Percentiles rank a stretch among this genome's conserved stretches.
Evolutionary conservation across 2,113 vertebrate species (phyloP).

Genomic region (Chlorodrepanis virens): DNA sequence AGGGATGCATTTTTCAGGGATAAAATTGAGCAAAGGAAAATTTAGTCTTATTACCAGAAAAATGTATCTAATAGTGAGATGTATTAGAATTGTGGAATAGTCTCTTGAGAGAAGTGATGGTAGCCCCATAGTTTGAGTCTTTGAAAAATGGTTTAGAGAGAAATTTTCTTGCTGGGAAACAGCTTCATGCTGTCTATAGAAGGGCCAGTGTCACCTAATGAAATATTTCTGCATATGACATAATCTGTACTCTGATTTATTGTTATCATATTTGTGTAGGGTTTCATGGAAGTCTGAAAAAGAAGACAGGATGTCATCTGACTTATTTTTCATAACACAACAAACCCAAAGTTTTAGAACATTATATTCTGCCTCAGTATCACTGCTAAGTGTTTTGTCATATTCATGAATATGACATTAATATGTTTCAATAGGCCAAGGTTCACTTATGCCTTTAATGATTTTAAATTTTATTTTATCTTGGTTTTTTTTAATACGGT

Average conservation of each 20-base stretch:
- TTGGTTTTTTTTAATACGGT: neutral
- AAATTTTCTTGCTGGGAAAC: neutral
- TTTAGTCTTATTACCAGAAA: slow-evolving; percentile 37
- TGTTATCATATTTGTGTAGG: neutral
- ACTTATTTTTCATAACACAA: slow-evolving; percentile 69
- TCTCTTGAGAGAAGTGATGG: slow-evolving; percentile 9
- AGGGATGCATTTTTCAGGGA: slow-evolving; percentile 31
- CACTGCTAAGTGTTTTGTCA: slow-evolving; percentile 71
- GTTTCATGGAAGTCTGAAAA: neutral
- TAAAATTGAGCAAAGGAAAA: slow-evolving; percentile 56
- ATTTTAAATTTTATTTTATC: neutral
- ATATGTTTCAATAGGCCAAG: slow-evolving; percentile 74
- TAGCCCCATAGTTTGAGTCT: neutral
- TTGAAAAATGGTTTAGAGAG: neutral
- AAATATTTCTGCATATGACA: neutral
- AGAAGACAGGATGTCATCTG: slow-evolving; percentile 33
- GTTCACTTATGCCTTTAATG: slow-evolving; percentile 79
- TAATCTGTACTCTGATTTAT: neutral
- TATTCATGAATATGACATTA: slow-evolving; percentile 2
- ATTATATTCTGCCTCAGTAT: slow-evolving; percentile 12
- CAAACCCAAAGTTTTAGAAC: slow-evolving; percentile 70
- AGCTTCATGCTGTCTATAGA: neutral
- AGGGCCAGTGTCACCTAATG: neutral
- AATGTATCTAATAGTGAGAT: slow-evolving; percentile 39
- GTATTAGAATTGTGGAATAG: slow-evolving; percentile 16